Conservation (phyloP, 2,888 invertebrate species). For the Sesia bembeciformis region DNA sequence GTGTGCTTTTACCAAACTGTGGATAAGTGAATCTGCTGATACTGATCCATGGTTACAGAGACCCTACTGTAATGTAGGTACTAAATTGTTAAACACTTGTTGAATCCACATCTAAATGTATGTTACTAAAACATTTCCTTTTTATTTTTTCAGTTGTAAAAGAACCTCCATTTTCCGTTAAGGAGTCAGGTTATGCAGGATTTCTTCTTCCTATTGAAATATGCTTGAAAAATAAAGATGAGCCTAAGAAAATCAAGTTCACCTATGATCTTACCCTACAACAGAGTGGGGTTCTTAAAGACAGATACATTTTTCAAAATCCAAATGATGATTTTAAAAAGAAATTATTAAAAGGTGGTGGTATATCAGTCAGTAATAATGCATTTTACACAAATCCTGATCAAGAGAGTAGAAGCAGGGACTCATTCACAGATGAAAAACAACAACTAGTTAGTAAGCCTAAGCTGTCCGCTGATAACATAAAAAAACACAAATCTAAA, state of each 20-base stretch:
- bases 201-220: conserved; percentile 93
- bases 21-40: too few species aligned
- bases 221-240: conserved; percentile 90
- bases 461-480: conserved; percentile 75
- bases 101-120: background rate
- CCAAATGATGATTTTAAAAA: conserved; percentile 92
- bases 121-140: background rate
- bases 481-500: conserved; percentile 76
- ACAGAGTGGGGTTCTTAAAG: conserved; percentile 82
- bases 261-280: conserved; percentile 91
- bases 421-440: conserved; percentile 73
- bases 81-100: too few species aligned
- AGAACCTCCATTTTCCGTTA: conserved; percentile 91
- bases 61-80: too few species aligned
- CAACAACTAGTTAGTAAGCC: conserved; percentile 81
- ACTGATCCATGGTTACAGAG: too few species aligned
- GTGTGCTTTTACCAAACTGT: too few species aligned
- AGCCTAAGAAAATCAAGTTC: conserved; percentile 88
- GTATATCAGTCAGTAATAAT: conserved; percentile 65
- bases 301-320: conserved; percentile 88
- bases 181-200: conserved; percentile 97
- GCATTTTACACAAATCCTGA: conserved; percentile 64
- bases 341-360: conserved; percentile 92
- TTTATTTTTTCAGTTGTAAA: conserved; percentile 81
- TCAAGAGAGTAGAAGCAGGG: conserved; percentile 72